Base-by-base conservation (phyloP, 2,888 invertebrate species). In the Salticus scenicus region DNA sequence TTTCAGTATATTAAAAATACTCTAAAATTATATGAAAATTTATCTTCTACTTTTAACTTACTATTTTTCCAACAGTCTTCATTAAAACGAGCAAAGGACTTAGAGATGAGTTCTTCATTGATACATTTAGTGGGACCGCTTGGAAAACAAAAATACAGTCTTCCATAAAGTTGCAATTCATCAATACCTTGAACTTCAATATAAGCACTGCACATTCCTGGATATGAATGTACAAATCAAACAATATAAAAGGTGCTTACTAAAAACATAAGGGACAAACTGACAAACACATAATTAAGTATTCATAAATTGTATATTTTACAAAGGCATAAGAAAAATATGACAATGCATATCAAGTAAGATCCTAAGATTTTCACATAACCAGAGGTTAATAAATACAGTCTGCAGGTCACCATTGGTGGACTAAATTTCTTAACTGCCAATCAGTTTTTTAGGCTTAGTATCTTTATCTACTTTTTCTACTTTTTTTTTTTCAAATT, bases 51-150 rank as follows among this genome's bases (percentile, higher is more conserved):
- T n/a, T n/a, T n/a, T n/a, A 42, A 42, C 42, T 70, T 70, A 70
- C 70, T 28, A 42, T 42, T 41, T 42, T 70, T 31, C 28, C 41
- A 41, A 28, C 27, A 42, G 17, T 70, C 31, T 41, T 70, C 31
- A 27, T 64, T 70, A n/a, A 42, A 30, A 4, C 33, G 37, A 31
- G 82, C 82, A 82, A 33, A 82, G 8, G 42, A 70, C 28, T 66
- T 70, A 4, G 27, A 8, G 1, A 70, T 33, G 33, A 82, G 75
- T 24, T 66, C 82, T 27, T 82, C 71, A 66, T 82, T 82, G 4
- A 82, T 17, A 41, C 82, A 82, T n/a, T 42, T 41, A 2, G 10
- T 20, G 4, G 51, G n/a, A 17, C 28, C 20, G 20, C 66, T 27
- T 31, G 28, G n/a, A 28, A 30, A 51, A 47, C 1, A 47, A 2